Percentiles rank a stretch among this genome's conserved stretches.
phyloP scores from a whole-genome alignment of 2,113 vertebrate species.

The Callochromis pleurospilus region DNA sequence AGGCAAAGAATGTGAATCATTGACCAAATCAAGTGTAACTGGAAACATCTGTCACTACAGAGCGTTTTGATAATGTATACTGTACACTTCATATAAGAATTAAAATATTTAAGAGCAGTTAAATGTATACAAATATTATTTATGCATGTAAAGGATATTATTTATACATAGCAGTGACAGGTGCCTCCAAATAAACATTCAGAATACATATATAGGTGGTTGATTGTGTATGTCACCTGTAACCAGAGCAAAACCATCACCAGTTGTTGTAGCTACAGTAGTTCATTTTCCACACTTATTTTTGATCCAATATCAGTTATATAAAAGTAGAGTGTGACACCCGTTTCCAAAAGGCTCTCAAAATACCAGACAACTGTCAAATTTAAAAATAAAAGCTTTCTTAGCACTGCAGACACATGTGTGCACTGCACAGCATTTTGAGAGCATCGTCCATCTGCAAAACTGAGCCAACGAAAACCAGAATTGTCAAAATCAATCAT shows the following conservation, averaged over 20 bases:
- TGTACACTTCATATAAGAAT: background rate
- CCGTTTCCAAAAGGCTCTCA: background rate
- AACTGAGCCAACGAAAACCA: background rate
- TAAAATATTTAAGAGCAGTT: background rate
- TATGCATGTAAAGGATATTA: background rate
- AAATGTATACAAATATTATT: background rate
- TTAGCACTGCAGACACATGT: background rate
- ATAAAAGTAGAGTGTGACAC: background rate
- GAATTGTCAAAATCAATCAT: background rate
- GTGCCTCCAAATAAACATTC: background rate
- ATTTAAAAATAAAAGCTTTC: background rate
- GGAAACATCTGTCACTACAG: constrained; percentile 3
- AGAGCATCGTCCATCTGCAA: background rate
- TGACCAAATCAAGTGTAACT: background rate
- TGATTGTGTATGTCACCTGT: background rate
- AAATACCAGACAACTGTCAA: background rate
- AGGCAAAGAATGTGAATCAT: background rate
- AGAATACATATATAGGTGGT: background rate
- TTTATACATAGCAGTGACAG: background rate
- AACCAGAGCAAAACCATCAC: background rate
- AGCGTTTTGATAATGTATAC: background rate
- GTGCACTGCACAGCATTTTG: background rate
- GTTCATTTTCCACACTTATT: background rate
- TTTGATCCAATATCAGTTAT: background rate
- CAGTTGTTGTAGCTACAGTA: background rate